Evolutionary conservation across 2,113 vertebrate species (phyloP).

Genomic region (Butorides virescens): DNA sequence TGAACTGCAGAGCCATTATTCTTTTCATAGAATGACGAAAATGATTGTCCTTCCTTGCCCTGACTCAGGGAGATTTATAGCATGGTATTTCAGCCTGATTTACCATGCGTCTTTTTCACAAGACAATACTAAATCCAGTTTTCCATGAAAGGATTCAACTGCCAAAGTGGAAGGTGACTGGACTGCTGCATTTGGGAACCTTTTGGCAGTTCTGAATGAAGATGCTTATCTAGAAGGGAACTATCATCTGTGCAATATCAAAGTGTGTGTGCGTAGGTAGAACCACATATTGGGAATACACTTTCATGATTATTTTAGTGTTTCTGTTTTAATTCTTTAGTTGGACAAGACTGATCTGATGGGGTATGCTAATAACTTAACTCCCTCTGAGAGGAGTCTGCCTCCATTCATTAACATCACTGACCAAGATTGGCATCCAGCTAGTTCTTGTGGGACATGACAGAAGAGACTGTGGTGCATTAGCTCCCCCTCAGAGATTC

Average conservation of each 20-base stretch:
- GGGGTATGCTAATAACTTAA: neutral
- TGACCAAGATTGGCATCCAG: conserved; percentile 4
- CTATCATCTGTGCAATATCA: neutral
- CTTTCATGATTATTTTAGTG: conserved; percentile 26
- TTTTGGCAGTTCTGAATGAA: neutral
- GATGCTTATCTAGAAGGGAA: neutral
- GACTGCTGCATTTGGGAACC: neutral
- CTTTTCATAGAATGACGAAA: neutral
- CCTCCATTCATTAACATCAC: neutral
- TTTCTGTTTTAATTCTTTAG: conserved; percentile 46
- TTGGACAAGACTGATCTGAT: conserved; percentile 26
- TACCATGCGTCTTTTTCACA: neutral
- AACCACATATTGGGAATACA: conserved; percentile 1
- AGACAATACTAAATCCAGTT: neutral
- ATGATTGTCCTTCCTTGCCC: conserved; percentile 3
- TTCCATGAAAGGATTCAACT: neutral
- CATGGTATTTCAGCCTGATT: neutral
- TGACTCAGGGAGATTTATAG: neutral
- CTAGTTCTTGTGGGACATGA: neutral
- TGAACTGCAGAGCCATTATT: conserved; percentile 8
- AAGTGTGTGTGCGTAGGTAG: neutral
- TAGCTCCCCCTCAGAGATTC: neutral
- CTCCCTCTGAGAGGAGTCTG: conserved; percentile 9
- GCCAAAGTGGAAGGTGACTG: neutral
- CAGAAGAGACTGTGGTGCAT: neutral